Percentiles rank a stretch among this genome's conserved stretches.
Conservation (phyloP, 2,888 invertebrate species). For the Leptinotarsa rubiginosa region DNA sequence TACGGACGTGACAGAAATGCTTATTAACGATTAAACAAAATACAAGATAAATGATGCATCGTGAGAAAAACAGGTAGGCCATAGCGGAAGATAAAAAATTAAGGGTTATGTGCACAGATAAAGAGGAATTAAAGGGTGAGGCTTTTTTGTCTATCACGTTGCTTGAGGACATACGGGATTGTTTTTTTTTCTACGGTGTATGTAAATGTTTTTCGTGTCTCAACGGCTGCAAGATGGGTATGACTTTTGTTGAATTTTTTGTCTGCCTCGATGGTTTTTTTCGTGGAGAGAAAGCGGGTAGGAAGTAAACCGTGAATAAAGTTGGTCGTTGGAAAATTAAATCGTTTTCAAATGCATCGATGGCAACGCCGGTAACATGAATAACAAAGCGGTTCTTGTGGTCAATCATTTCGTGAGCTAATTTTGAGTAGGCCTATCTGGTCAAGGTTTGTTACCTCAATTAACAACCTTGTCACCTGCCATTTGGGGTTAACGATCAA, state of each 20-base stretch:
- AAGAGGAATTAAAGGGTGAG: slow-evolving; percentile 47
- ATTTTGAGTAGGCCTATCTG: neutral
- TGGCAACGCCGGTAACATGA: neutral
- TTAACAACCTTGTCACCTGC: neutral
- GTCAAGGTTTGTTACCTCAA: neutral
- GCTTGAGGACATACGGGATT: slow-evolving; percentile 38
- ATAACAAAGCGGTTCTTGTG: neutral
- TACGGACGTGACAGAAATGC: slow-evolving; percentile 52
- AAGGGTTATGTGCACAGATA: slow-evolving; percentile 36
- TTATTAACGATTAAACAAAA: slow-evolving; percentile 55
- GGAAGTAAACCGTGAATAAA: slow-evolving; percentile 16
- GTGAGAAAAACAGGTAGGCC: slow-evolving; percentile 29
- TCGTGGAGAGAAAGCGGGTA: slow-evolving; percentile 8
- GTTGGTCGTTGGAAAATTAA: slow-evolving; percentile 16
- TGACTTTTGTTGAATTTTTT: slow-evolving; percentile 31
- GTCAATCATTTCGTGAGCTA: neutral
- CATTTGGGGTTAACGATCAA: too few relatives aligned
- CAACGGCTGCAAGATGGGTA: slow-evolving; percentile 26
- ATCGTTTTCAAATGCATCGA: neutral
- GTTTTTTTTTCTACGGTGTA: slow-evolving; percentile 34
- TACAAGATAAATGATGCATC: slow-evolving; percentile 50
- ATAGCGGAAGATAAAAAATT: slow-evolving; percentile 37
- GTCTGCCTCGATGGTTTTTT: slow-evolving; percentile 12
- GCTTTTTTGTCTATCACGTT: slow-evolving; percentile 46
- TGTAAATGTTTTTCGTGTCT: slow-evolving; percentile 29